These are phyloP conservation scores for Zaprionus capensis DNA, from an alignment of 1,140 invertebrate genomes.

Conservation along the genomic window DNA sequence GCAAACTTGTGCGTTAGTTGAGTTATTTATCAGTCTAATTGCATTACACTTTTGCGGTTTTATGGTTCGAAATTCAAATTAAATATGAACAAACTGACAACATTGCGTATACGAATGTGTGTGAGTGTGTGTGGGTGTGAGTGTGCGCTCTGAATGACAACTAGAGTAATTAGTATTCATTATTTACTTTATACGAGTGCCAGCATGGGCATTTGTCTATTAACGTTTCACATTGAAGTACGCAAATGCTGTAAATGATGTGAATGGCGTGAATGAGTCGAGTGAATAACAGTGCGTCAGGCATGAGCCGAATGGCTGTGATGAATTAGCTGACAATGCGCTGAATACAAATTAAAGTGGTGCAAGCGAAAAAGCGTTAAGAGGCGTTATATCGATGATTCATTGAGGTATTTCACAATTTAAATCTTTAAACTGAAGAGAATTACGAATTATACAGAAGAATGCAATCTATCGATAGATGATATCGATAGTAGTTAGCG, in stretches of 20 bases:
- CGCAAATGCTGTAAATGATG: not conserved
- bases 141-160: conserved; percentile 9
- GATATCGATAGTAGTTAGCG: too few species aligned
- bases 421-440: too few species aligned
- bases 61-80: conserved; percentile 45
- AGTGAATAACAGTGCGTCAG: not conserved
- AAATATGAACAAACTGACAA: conserved; percentile 34
- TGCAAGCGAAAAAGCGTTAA: not conserved
- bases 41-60: conserved; percentile 53
- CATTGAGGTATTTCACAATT: not conserved
- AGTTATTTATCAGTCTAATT: conserved; percentile 46
- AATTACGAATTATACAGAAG: too few species aligned
- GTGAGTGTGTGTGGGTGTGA: not conserved
- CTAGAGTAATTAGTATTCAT: conserved; percentile 29
- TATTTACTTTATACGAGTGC: conserved; percentile 1
- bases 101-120: not conserved
- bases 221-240: conserved; percentile 2
- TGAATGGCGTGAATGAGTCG: not conserved
- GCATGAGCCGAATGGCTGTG: not conserved
- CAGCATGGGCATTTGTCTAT: conserved; percentile 2
- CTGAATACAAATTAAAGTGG: not conserved
- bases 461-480: too few species aligned
- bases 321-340: not conserved
- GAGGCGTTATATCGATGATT: not conserved
- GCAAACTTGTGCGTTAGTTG: conserved; percentile 19